Evolutionary conservation across 2,888 invertebrate genomes (phyloP).

Genomic region (Polyommatus icarus): DNA sequence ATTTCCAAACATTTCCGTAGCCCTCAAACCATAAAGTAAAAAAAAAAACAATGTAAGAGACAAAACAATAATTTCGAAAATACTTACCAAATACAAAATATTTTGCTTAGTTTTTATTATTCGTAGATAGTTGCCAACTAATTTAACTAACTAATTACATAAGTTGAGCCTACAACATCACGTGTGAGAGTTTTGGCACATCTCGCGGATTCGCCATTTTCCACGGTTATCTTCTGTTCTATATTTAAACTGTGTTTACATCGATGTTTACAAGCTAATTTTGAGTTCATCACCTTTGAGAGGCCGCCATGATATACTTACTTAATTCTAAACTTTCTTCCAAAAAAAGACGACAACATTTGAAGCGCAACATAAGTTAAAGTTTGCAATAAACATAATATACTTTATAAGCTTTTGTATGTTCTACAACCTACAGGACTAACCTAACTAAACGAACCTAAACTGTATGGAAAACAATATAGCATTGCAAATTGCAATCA

Average conservation of each 20-base stretch:
- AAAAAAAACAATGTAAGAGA: no score
- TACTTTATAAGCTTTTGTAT: no score
- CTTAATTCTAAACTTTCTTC: not conserved
- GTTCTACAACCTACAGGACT: no score
- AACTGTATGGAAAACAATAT: no score
- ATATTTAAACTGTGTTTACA: conserved; percentile 14
- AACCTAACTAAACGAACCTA: no score
- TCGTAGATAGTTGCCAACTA: not conserved
- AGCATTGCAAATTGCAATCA: no score
- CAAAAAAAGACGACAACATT: not conserved
- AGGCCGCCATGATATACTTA: not conserved
- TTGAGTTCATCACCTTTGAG: not conserved
- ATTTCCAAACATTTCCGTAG: no score
- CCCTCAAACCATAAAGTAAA: no score
- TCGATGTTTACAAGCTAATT: not conserved
- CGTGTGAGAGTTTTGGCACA: conserved; percentile 2
- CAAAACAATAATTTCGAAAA: no score
- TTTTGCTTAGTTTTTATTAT: not conserved
- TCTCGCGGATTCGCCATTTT: not conserved
- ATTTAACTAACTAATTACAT: conserved; percentile 6
- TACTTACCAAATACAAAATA: not conserved
- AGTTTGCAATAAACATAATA: no score
- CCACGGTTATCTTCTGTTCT: not conserved
- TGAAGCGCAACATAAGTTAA: not conserved
- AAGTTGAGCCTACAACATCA: conserved; percentile 1